Conservation (phyloP, 1,140 invertebrate genomes). For the Bombus consobrinus region DNA sequence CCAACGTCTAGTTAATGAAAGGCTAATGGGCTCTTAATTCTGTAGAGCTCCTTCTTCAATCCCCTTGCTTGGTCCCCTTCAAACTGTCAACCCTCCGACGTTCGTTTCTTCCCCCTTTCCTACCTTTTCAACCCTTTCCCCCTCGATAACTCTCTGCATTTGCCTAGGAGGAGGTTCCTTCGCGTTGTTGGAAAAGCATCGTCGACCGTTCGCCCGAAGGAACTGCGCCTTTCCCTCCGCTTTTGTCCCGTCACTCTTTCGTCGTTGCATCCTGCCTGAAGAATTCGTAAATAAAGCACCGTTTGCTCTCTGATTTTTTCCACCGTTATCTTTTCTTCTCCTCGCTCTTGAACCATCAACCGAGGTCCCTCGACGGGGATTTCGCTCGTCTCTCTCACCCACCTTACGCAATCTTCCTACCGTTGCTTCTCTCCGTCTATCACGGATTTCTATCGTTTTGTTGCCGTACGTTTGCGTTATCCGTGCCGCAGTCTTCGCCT, state of each 20-base stretch:
- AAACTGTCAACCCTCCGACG: neutral
- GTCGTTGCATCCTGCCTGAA: neutral
- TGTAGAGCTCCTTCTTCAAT: slow-evolving; percentile 66
- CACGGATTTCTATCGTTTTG: slow-evolving; percentile 1
- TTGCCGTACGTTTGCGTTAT: neutral
- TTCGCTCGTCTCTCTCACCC: neutral
- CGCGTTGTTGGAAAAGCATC: neutral
- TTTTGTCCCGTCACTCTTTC: neutral
- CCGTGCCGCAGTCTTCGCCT: neutral
- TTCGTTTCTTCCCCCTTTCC: neutral
- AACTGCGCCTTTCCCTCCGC: neutral
- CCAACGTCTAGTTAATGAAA: slow-evolving; percentile 73
- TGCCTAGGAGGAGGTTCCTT: neutral
- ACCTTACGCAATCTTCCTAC: too few species aligned
- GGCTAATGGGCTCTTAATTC: slow-evolving; percentile 78
- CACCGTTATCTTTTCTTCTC: neutral
- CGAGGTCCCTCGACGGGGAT: neutral
- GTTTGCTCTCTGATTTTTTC: slow-evolving; percentile 11
- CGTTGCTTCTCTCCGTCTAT: neutral
- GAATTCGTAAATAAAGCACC: slow-evolving; percentile 16
- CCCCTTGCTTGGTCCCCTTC: slow-evolving; percentile 16
- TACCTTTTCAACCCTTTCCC: neutral
- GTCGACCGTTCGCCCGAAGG: neutral
- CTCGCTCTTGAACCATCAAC: neutral
- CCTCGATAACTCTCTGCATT: neutral